Conservation (phyloP, 2,113 vertebrate species). For the Lamprologus sp. region DNA sequence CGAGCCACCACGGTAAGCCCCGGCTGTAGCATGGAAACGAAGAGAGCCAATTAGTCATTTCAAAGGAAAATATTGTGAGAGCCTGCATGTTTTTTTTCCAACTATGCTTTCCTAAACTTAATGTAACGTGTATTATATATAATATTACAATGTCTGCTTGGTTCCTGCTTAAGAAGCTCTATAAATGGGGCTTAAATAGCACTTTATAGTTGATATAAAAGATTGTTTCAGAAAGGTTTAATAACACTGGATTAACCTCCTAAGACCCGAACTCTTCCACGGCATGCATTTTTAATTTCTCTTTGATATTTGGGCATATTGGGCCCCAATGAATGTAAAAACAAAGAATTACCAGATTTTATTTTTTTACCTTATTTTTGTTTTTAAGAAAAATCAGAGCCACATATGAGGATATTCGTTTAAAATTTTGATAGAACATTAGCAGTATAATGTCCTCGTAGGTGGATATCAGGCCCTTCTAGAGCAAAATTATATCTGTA, state of each 20-base stretch:
- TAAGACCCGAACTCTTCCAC: too few relatives aligned
- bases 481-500: too few relatives aligned
- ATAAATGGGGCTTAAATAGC: neutral
- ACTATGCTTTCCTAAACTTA: neutral
- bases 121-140: neutral
- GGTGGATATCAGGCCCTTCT: too few relatives aligned
- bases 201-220: neutral
- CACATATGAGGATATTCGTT: too few relatives aligned
- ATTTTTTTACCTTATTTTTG: too few relatives aligned
- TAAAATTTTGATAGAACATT: too few relatives aligned
- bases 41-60: neutral
- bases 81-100: neutral
- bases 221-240: neutral
- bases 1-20: conserved; percentile 61
- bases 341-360: too few relatives aligned
- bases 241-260: neutral
- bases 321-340: too few relatives aligned
- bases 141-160: neutral
- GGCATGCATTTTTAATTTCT: too few relatives aligned
- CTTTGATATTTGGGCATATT: too few relatives aligned
- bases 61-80: neutral
- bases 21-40: neutral
- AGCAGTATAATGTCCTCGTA: too few relatives aligned
- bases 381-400: too few relatives aligned
- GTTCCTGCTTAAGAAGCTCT: neutral